Evolutionary conservation across 2,797 vertebrate species (phyloP).

Genomic region (Coendou prehensilis): DNA sequence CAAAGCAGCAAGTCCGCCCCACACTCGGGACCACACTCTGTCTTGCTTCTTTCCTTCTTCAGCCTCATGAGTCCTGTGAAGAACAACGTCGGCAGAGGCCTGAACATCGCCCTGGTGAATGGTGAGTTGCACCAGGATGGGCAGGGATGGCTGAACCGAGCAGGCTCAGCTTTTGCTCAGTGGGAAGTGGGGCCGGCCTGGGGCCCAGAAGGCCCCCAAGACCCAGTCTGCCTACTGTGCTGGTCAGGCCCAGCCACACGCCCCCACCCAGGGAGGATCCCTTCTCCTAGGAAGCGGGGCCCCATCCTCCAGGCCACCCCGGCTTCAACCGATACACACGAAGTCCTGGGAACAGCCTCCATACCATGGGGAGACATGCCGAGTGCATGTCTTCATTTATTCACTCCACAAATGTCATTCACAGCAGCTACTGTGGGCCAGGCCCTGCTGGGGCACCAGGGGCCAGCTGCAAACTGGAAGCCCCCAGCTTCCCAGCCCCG

Average conservation of each 20-base stretch:
- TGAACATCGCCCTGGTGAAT: conserved; percentile 93
- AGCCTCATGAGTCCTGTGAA: conserved; percentile 93
- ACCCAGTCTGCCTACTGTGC: accelerated
- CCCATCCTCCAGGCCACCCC: background rate
- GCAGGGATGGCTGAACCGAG: accelerated
- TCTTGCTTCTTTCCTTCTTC: conserved; percentile 48
- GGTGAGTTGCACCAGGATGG: conserved; percentile 86
- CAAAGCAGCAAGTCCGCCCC: background rate
- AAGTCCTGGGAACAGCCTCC: background rate
- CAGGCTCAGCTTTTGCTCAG: background rate
- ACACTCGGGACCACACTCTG: accelerated
- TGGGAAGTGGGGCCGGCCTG: background rate
- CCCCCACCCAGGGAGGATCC: background rate
- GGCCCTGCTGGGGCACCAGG: background rate
- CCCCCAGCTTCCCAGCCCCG: background rate
- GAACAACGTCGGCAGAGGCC: conserved; percentile 93
- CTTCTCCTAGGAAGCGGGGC: background rate
- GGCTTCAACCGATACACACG: background rate
- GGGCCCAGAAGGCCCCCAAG: background rate
- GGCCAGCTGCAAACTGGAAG: background rate
- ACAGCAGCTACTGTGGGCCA: background rate
- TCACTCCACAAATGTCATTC: accelerated
- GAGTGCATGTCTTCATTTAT: background rate
- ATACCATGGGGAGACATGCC: too few relatives aligned
- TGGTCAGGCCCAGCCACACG: background rate